A percentile compares a stretch with the other conserved stretches of the same genome.
phyloP scores from a whole-genome alignment of 2,888 invertebrate species.

The Amblyteles armatorius region DNA sequence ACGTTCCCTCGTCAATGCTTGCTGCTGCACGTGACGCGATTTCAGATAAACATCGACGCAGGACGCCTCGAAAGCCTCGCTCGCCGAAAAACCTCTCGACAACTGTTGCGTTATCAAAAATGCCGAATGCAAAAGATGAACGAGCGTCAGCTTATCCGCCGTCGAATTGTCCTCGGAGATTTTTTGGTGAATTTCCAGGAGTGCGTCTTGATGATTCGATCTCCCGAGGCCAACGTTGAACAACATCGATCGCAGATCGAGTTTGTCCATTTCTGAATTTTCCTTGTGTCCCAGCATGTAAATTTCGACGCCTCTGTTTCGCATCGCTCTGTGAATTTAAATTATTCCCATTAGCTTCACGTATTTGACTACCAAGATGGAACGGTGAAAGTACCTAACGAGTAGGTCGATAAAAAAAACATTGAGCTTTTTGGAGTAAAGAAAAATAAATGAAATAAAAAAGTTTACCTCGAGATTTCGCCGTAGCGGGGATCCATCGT shows the following conservation, averaged over 20 bases:
- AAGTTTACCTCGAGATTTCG: constrained; percentile 93
- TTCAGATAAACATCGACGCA: constrained; percentile 89
- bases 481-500: constrained; percentile 98
- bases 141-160: constrained; percentile 86
- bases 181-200: constrained; percentile 85
- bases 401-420: neutral
- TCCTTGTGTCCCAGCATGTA: constrained; percentile 85
- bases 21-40: constrained; percentile 84
- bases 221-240: constrained; percentile 85
- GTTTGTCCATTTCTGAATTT: constrained; percentile 73
- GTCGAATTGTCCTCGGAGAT: constrained; percentile 83
- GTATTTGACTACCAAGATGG: neutral
- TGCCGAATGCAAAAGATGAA: constrained; percentile 89
- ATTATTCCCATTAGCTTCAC: neutral
- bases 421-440: neutral
- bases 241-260: constrained; percentile 86
- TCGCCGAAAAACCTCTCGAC: constrained; percentile 86
- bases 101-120: constrained; percentile 89
- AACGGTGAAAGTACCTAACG: neutral
- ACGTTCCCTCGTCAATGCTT: constrained; percentile 84
- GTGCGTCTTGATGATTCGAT: constrained; percentile 83
- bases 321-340: constrained; percentile 92
- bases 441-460: constrained; percentile 35
- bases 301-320: constrained; percentile 98
- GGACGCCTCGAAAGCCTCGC: constrained; percentile 86